phyloP scores from a whole-genome alignment of 2,113 vertebrate genomes.

The Sinocyclocheilus grahami region DNA sequence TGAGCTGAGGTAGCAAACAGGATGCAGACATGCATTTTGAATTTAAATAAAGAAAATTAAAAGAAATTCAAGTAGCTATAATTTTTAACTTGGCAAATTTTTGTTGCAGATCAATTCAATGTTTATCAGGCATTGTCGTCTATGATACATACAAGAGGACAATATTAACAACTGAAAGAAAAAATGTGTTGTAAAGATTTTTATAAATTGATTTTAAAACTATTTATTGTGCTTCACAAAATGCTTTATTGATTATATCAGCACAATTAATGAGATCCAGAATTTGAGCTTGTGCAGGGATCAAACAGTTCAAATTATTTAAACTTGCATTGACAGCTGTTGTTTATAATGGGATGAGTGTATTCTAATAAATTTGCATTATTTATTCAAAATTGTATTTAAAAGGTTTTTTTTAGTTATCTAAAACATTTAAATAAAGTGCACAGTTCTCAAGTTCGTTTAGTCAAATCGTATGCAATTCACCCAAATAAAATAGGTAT shows the following conservation, averaged over 20 bases:
- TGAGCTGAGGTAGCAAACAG: background rate
- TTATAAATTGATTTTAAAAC: background rate
- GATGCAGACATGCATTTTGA: background rate
- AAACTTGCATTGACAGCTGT: no score
- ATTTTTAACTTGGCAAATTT: background rate
- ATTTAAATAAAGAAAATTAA: background rate
- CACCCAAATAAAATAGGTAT: background rate
- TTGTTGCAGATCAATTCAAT: background rate
- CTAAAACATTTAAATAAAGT: background rate
- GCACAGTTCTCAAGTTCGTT: background rate
- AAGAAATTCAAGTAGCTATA: background rate
- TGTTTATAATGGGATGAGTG: no score
- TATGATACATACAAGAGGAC: no score
- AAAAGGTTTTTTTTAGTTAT: background rate
- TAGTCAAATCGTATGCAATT: background rate
- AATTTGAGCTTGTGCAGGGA: background rate
- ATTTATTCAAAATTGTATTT: no score
- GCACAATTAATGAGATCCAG: background rate
- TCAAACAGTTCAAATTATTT: background rate
- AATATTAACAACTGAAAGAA: background rate
- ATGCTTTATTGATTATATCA: background rate
- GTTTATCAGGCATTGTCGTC: background rate
- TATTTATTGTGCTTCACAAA: background rate
- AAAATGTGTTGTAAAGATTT: no score
- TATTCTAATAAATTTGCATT: background rate